Percentiles rank a stretch among this genome's conserved stretches.
Evolutionary conservation across 2,113 vertebrate species (phyloP).

Genomic region (Leuciscus idus): DNA sequence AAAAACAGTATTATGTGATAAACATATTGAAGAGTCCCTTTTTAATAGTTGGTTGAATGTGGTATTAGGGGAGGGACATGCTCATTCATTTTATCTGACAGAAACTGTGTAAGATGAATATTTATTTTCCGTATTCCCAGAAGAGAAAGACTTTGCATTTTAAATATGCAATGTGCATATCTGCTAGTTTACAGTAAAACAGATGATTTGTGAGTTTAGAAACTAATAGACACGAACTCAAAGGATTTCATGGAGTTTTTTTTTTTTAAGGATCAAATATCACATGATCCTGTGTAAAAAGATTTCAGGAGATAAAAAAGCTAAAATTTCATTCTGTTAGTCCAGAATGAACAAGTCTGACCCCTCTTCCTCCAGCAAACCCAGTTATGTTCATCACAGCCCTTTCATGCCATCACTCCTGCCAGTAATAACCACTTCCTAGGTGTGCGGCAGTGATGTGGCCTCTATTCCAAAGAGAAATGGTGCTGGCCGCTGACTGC

Average conservation of each 20-base stretch:
- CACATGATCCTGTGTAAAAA: neutral
- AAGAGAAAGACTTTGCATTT: neutral
- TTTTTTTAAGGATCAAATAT: conserved; percentile 14
- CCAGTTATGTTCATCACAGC: conserved; percentile 71
- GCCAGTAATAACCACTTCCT: conserved; percentile 73
- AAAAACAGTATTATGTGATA: no score
- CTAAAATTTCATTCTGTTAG: conserved; percentile 30
- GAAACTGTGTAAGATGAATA: neutral
- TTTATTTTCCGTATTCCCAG: neutral
- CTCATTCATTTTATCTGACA: no score
- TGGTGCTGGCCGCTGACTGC: conserved; percentile 66
- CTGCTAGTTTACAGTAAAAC: neutral
- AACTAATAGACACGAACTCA: neutral
- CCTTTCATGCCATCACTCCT: conserved; percentile 66
- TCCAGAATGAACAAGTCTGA: conserved; percentile 59
- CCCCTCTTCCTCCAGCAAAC: conserved; percentile 51
- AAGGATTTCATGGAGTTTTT: conserved; percentile 10
- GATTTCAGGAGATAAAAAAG: conserved; percentile 26
- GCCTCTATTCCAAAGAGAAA: conserved; percentile 79
- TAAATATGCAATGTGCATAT: neutral
- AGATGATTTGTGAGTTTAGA: neutral
- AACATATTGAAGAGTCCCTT: no score
- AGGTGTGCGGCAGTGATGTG: conserved; percentile 65
- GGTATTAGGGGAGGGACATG: neutral
- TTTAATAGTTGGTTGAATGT: neutral